Base-by-base conservation (phyloP, 2,113 vertebrate genomes). In the Tursiops truncatus region DNA sequence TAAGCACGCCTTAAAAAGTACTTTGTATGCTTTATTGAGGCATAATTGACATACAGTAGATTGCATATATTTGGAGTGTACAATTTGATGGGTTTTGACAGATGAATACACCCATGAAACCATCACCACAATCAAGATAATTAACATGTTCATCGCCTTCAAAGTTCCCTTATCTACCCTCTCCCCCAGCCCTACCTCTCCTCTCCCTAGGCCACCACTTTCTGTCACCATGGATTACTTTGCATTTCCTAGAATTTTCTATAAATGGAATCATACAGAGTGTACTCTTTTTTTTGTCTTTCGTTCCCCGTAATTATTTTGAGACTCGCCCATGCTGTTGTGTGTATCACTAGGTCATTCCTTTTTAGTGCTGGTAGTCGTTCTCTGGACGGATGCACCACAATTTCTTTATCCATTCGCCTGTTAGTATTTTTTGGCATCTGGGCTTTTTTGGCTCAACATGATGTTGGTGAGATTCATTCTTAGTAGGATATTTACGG, bases 91-190 rank as follows among this genome's bases (percentile, higher is more conserved):
- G n/a, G 36, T 81, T 84, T 94, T 95, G 92, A 95, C 81, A 68
- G 87, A 23, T 58, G 74, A 89, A 74, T 86, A 68, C n/a, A 33
- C 18, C 25, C 88, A 68, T 67, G 80, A 96, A 93, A 36, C 84
- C 95, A 85, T 68, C 86, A 80, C 47, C 38, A 47, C 84, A 65
- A 87, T 95, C 74, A 90, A 79, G 91, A 73, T 92, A 96, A 94
- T 95, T 84, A 94, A 44, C 33, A n/a, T 73, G 67, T 8, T 53
- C 81, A 81, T 84, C 28, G 31, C 2, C 31, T 74, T n/a, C n/a
- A 18, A 77, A 90, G 70, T 79, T 81, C 85, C 13, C 84, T 82
- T 26, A 17, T 68, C 80, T 50, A 36, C 15, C 12, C 25, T 80
- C 28, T 68, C 63, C 50, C 33, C 44, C 36, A 23, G 2, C 15